phyloP scores from a whole-genome alignment of 2,888 invertebrate species.

The Neoaliturus tenellus region DNA sequence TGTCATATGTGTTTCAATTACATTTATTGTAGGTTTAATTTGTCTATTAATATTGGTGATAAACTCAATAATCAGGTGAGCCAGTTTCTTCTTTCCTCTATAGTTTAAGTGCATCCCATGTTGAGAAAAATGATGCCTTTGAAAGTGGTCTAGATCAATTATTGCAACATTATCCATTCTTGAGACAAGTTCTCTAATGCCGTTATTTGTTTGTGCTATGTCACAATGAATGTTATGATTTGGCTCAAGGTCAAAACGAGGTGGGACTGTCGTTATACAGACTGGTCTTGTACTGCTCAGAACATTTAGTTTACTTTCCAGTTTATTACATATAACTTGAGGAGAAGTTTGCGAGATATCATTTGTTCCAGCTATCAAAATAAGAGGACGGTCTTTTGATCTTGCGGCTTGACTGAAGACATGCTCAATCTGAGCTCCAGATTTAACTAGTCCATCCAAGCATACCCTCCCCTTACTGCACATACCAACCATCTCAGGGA shows the following conservation, averaged over 20 bases:
- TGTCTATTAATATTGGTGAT: neutral
- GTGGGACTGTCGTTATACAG: neutral
- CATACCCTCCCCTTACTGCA: neutral
- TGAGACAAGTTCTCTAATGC: neutral
- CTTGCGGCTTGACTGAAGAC: neutral
- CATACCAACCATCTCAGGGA: neutral
- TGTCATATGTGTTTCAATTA: neutral
- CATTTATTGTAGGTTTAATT: neutral
- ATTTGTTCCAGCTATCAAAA: constrained; percentile 5
- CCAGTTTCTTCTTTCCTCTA: neutral
- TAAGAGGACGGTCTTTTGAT: neutral
- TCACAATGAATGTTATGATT: neutral
- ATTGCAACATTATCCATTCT: neutral
- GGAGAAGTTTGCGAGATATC: neutral
- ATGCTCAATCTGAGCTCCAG: neutral
- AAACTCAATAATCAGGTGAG: neutral
- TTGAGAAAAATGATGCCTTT: neutral
- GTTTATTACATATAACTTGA: neutral
- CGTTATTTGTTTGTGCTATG: neutral
- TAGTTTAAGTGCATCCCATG: neutral
- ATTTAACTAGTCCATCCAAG: neutral
- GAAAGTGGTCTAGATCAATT: constrained; percentile 4
- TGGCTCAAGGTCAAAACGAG: neutral
- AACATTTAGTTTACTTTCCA: neutral
- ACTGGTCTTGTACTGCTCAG: neutral